Conservation (phyloP, 1,140 invertebrate genomes). For the Drosophila tsacasi region DNA sequence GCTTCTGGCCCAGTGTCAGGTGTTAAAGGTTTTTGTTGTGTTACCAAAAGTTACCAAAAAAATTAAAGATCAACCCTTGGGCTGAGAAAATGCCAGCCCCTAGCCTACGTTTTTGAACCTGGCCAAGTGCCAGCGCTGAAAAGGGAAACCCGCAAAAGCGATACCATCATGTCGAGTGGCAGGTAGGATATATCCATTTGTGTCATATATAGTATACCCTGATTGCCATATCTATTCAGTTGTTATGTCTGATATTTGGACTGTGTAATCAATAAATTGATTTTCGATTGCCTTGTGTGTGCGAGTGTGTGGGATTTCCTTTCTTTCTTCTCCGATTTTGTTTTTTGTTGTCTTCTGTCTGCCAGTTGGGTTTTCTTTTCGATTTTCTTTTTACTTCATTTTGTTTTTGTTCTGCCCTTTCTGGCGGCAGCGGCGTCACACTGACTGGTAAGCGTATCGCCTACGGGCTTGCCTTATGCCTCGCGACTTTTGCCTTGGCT, state of each 20-base stretch:
- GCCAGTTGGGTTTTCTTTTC: slow-evolving; percentile 8
- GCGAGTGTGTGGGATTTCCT: slow-evolving; percentile 26
- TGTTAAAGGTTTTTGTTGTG: slow-evolving; percentile 12
- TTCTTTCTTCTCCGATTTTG: slow-evolving; percentile 22
- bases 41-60: slow-evolving; percentile 2
- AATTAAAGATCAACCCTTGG: slow-evolving; percentile 18
- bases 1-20: slow-evolving; percentile 18
- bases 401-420: slow-evolving; percentile 9
- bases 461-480: slow-evolving; percentile 11
- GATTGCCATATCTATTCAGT: slow-evolving; percentile 23
- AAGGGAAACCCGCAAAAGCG: slow-evolving; percentile 26
- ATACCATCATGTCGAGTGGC: slow-evolving; percentile 63
- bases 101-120: slow-evolving; percentile 24
- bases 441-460: slow-evolving; percentile 59
- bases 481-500: slow-evolving; percentile 15
- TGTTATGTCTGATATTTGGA: slow-evolving; percentile 63
- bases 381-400: slow-evolving; percentile 7
- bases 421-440: slow-evolving; percentile 53
- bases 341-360: slow-evolving; percentile 41
- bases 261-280: slow-evolving; percentile 82
- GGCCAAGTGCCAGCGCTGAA: slow-evolving; percentile 61
- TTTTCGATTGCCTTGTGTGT: slow-evolving; percentile 68
- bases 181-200: slow-evolving; percentile 52
- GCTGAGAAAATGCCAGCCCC: slow-evolving; percentile 12
- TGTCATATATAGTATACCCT: slow-evolving; percentile 12